Conservation (phyloP, 2,797 vertebrate species). For the Xerus rutilus region DNA sequence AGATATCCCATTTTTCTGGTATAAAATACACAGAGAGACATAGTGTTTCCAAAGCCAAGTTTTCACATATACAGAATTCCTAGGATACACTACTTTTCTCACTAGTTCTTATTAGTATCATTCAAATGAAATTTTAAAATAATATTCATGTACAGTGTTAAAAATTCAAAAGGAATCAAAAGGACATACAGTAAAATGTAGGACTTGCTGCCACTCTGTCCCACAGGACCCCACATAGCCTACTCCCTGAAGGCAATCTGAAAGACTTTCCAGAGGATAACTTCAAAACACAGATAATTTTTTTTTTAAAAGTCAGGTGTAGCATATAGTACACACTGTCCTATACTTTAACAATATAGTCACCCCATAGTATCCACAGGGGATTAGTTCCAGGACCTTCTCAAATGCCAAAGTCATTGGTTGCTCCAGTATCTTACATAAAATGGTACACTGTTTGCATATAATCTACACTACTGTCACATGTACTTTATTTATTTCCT, state of each 20-base stretch:
- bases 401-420: neutral
- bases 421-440: neutral
- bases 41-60: neutral
- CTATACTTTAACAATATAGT: neutral
- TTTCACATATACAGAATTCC: neutral
- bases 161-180: constrained; percentile 33
- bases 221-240: neutral
- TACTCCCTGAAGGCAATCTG: neutral
- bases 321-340: neutral
- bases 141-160: neutral
- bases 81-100: neutral
- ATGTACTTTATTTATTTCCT: no score
- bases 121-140: constrained; percentile 6
- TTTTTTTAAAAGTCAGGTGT: neutral
- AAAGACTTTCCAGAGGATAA: neutral
- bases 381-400: neutral
- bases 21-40: neutral
- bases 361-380: neutral
- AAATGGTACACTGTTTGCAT: neutral
- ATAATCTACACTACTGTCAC: neutral
- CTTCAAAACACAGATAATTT: neutral
- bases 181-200: neutral
- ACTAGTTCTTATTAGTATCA: neutral
- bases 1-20: no score
- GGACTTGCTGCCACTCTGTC: neutral